Percentiles rank a stretch among this genome's conserved stretches.
These are phyloP conservation scores for Maccullochella peelii DNA, from an alignment of 2,113 vertebrate species.

Conservation along the genomic window DNA sequence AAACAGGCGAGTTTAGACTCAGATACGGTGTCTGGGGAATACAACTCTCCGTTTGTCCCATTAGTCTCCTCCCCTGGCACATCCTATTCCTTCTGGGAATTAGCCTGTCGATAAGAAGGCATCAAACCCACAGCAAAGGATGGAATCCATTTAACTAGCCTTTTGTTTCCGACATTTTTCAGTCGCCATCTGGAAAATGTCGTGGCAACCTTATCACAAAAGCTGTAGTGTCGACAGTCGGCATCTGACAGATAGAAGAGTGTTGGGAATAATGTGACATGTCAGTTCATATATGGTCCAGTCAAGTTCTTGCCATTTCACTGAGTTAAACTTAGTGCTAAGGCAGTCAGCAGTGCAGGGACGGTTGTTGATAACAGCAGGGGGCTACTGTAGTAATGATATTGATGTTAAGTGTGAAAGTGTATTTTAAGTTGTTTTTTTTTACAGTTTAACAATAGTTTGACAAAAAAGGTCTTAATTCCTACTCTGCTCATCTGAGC, in stretches of 20 bases:
- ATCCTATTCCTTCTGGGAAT: slow-evolving; percentile 73
- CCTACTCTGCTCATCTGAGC: not conserved
- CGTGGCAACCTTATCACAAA: slow-evolving; percentile 77
- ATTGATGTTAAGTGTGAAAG: no score
- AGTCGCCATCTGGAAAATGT: slow-evolving; percentile 76
- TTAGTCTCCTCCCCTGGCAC: slow-evolving; percentile 71
- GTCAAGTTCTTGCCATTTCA: slow-evolving; percentile 57
- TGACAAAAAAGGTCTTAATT: no score
- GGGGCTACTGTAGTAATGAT: no score
- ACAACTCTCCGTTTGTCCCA: slow-evolving; percentile 60
- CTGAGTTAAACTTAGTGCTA: slow-evolving; percentile 35
- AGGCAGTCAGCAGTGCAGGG: slow-evolving; percentile 19
- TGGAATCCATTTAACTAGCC: slow-evolving; percentile 72
- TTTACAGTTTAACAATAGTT: no score
- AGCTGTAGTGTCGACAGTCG: slow-evolving; percentile 49
- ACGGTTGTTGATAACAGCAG: slow-evolving; percentile 4
- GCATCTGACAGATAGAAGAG: slow-evolving; percentile 50
- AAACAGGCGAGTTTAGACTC: slow-evolving; percentile 34
- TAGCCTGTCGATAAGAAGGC: slow-evolving; percentile 69
- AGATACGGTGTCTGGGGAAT: slow-evolving; percentile 42
- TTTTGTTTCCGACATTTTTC: slow-evolving; percentile 74
- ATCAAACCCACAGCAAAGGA: slow-evolving; percentile 57
- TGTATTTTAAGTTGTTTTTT: no score
- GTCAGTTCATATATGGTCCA: slow-evolving; percentile 59
- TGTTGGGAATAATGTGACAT: slow-evolving; percentile 60